These are phyloP conservation scores for Acanthoscelides obtectus DNA, from an alignment of 2,888 invertebrate species.

Conservation along the genomic window DNA sequence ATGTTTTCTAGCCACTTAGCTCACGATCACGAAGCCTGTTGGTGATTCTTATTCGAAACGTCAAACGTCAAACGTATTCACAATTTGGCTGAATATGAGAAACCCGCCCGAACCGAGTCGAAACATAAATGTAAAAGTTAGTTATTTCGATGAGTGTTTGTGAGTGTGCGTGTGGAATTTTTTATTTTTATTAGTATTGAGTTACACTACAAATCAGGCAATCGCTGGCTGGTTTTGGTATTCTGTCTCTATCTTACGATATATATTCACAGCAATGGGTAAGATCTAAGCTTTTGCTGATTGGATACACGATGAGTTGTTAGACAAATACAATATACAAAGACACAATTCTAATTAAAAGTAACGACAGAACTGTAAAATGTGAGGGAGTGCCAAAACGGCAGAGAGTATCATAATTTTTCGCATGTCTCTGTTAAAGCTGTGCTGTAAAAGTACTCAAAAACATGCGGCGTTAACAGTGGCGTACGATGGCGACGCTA, in stretches of 20 bases:
- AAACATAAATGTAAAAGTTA: slow-evolving; percentile 46
- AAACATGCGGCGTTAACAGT: no score
- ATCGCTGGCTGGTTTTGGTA: neutral
- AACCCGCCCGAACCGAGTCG: slow-evolving; percentile 41
- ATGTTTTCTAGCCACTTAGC: slow-evolving; percentile 47
- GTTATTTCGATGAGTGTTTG: slow-evolving; percentile 49
- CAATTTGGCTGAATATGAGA: slow-evolving; percentile 44
- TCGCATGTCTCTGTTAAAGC: no score
- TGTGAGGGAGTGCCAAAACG: no score
- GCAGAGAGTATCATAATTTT: no score
- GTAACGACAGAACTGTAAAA: no score
- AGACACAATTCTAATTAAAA: no score
- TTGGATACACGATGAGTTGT: no score
- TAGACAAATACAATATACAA: no score
- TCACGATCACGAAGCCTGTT: slow-evolving; percentile 46
- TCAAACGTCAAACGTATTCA: slow-evolving; percentile 33
- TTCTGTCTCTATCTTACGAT: slow-evolving; percentile 1
- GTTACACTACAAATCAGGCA: slow-evolving; percentile 35
- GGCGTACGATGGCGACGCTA: no score
- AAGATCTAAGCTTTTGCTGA: neutral
- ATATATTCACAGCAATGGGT: slow-evolving; percentile 1
- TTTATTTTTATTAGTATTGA: slow-evolving; percentile 42
- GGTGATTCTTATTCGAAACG: slow-evolving; percentile 42
- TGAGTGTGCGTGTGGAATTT: slow-evolving; percentile 46
- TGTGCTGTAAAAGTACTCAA: no score